phyloP scores from a whole-genome alignment of 2,797 vertebrate genomes.

The Anisognathus igniventris region DNA sequence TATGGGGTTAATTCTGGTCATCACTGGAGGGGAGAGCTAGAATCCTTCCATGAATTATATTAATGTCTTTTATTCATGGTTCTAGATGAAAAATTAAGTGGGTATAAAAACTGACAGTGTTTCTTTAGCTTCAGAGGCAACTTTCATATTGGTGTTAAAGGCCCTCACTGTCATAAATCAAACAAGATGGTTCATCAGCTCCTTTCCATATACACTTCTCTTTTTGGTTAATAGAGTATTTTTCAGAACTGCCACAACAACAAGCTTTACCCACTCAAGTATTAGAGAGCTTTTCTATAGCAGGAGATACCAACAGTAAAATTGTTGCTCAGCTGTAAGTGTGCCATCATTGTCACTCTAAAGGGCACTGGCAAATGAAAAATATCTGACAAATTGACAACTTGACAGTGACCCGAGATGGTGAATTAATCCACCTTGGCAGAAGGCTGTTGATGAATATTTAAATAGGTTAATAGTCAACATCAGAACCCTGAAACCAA shows the following conservation, averaged over 20 bases:
- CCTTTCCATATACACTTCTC: not conserved
- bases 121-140: not conserved
- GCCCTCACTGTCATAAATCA: not conserved
- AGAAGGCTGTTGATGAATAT: slow-evolving; percentile 62
- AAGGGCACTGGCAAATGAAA: slow-evolving; percentile 48
- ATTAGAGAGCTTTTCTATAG: not conserved
- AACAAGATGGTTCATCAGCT: not conserved
- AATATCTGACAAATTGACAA: slow-evolving; percentile 60
- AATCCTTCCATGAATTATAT: not conserved
- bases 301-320: not conserved
- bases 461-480: slow-evolving; percentile 68
- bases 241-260: not conserved
- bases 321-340: not conserved
- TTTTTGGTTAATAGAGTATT: not conserved
- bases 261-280: not conserved
- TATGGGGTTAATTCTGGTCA: not conserved
- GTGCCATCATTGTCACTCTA: slow-evolving; percentile 12
- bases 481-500: slow-evolving; percentile 52
- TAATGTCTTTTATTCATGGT: not conserved
- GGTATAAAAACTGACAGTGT: not conserved
- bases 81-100: not conserved
- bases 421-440: slow-evolving; percentile 62
- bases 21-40: not conserved
- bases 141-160: not conserved
- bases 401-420: not conserved